Base-by-base conservation (phyloP, 2,113 vertebrate species). In the Oxyruncus cristatus region DNA sequence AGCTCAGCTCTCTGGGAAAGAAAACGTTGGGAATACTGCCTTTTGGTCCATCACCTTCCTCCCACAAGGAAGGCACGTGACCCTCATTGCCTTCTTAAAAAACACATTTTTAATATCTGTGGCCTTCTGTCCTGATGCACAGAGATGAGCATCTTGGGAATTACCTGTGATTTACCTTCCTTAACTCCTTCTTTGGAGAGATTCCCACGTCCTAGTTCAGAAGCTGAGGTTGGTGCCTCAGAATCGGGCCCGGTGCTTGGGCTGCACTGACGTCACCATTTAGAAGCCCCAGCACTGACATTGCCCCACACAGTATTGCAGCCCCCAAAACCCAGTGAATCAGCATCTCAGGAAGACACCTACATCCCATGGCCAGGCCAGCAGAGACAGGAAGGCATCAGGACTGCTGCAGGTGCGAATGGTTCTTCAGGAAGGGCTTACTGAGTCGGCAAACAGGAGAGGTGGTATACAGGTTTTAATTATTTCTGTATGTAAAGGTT, bases 171-270 rank as follows among this genome's bases (percentile, higher is more conserved):
- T 76, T 75, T 49, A 68, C 53, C 41, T 88, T 50, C 58, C n/a
- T 55, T 47, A 67, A 71, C 26, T 49, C n/a, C 8, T 89, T 55
- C 49, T 89, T 84, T 35, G 39, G 58, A 86, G 56, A 84, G 17
- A 47, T 65, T 95, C 59, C 44, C 33, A 20, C 20, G 14, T 61
- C 33, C 21, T 67, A 20, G 12, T 12, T 84, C 56, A 37, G 52
- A 50, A 70, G 30, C 28, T 35, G 50, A 63, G 52, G 33, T 35
- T 1, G 1, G 19, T 42, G 42, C 30, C 63, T 77, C 32, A 42
- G 58, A 76, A 14, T 10, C 46, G 66, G 50, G 39, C 20, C 23
- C 3, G 0, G 32, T 73, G 32, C 44, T 46, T 0, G 0, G 59
- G 35, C 42, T 67, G 35, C 39, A 4, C 8, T 58, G 78, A n/a